Evolutionary conservation across 64 coral and sea anemone species (phyloP), one percentile per base, ranked within the genome.

Genomic region (Pachyseris speciosa): DNA sequence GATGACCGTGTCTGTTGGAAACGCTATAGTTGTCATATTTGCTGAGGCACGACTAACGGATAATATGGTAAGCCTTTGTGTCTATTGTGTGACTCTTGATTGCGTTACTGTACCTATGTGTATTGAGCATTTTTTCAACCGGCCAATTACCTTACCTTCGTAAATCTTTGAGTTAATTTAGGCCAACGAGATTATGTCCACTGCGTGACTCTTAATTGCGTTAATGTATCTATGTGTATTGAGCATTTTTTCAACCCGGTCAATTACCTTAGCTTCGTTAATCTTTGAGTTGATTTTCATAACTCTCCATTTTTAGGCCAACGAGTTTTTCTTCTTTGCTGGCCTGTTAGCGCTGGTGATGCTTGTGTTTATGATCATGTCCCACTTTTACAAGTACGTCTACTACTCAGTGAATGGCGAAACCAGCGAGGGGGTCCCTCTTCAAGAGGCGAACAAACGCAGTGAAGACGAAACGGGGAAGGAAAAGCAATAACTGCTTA

Each of bases 251-350:
- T n/a, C n/a, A n/a, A n/a, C n/a, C n/a, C n/a, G n/a, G n/a, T n/a
- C n/a, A n/a, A n/a, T n/a, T n/a, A n/a, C n/a, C n/a, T n/a, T n/a
- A n/a, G n/a, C n/a, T n/a, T n/a, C n/a, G n/a, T n/a, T n/a, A n/a
- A n/a, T n/a, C n/a, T n/a, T n/a, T n/a, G n/a, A n/a, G n/a, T n/a
- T n/a, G n/a, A n/a, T n/a, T n/a, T n/a, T n/a, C n/a, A n/a, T n/a
- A n/a, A 5, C 61, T 65, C 16, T 93, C 85, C 15, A 9, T 1
- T 87, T 92, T 41, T 42, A 98, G 96, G 96, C 96, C 7, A 45
- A 88, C 70, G 96, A 98, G 59, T 98, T 98, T 78, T 98, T 98
- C 86, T 98, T 98, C 64, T 98, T 98, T 64, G 84, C 96, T 12
- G 96, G 96, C 4, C 48, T 98, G 1, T 37, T 98, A 61, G 84